A percentile compares a stretch with the other conserved stretches of the same genome.
phyloP scores from a whole-genome alignment of 2,797 vertebrate species.

The Lophius americanus region DNA sequence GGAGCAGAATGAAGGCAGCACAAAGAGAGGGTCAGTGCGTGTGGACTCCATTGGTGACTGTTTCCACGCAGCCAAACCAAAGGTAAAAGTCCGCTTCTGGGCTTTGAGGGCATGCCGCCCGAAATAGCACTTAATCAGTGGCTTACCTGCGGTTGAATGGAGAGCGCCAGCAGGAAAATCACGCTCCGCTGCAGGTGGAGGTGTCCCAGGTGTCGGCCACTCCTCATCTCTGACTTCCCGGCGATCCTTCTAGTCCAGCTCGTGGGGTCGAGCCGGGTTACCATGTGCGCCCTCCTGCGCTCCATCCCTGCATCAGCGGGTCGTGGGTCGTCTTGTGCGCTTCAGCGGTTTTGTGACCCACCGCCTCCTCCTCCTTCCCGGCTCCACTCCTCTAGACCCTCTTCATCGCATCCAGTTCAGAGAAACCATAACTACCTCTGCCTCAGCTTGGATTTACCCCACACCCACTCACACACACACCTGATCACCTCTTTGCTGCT shows the following conservation, averaged over 20 bases:
- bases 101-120: constrained; percentile 60
- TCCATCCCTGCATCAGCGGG: constrained; percentile 68
- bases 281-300: constrained; percentile 56
- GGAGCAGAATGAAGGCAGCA: constrained; percentile 52
- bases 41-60: constrained; percentile 27
- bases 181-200: constrained; percentile 69
- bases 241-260: constrained; percentile 31
- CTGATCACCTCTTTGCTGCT: constrained; percentile 42
- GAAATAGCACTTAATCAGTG: constrained; percentile 79
- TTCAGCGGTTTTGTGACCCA: constrained; percentile 13
- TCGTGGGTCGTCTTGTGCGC: constrained; percentile 50
- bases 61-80: constrained; percentile 33
- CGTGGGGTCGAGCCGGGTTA: constrained; percentile 12
- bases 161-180: constrained; percentile 75
- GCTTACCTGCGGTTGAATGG: constrained; percentile 83
- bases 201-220: constrained; percentile 52
- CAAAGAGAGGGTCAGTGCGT: constrained; percentile 35
- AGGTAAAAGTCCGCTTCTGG: constrained; percentile 39
- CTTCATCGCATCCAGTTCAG: constrained; percentile 63
- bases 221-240: constrained; percentile 36
- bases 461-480: constrained; percentile 33
- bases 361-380: constrained; percentile 31
- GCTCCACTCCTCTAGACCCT: constrained; percentile 57
- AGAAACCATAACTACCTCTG: constrained; percentile 46
- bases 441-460: constrained; percentile 28